Conservation (phyloP, 2,113 vertebrate genomes). For the Percopsis transmontana region DNA sequence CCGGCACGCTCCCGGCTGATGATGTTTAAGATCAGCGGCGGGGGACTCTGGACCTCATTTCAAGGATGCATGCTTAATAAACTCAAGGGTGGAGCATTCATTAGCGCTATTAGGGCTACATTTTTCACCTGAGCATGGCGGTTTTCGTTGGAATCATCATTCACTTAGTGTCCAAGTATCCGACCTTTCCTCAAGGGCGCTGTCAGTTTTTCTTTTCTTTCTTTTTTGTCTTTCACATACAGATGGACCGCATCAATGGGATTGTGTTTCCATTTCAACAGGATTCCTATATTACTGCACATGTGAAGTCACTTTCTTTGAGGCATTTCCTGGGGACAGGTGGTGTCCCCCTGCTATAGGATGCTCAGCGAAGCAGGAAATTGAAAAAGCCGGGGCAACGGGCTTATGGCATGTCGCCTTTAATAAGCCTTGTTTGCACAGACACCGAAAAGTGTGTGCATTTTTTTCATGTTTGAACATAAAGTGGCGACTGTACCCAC, state of each 20-base stretch:
- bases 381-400: constrained; percentile 67
- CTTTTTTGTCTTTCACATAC: constrained; percentile 35
- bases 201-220: constrained; percentile 29
- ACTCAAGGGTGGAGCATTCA: constrained; percentile 49
- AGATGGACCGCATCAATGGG: neutral
- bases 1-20: constrained; percentile 32
- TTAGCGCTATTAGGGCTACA: constrained; percentile 62
- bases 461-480: constrained; percentile 67
- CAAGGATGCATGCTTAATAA: constrained; percentile 59
- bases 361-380: constrained; percentile 72
- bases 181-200: constrained; percentile 33
- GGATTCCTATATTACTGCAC: constrained; percentile 16
- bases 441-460: constrained; percentile 58
- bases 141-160: constrained; percentile 50
- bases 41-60: constrained; percentile 56
- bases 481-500: constrained; percentile 47
- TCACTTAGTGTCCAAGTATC: constrained; percentile 29
- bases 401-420: constrained; percentile 65
- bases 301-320: constrained; percentile 54
- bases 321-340: constrained; percentile 58
- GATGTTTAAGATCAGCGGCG: constrained; percentile 54
- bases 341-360: constrained; percentile 52
- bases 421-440: constrained; percentile 75
- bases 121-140: constrained; percentile 48
- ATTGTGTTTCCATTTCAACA: neutral